These are phyloP conservation scores for Amia ocellicauda DNA, from an alignment of 2,113 vertebrate genomes.

Conservation along the genomic window DNA sequence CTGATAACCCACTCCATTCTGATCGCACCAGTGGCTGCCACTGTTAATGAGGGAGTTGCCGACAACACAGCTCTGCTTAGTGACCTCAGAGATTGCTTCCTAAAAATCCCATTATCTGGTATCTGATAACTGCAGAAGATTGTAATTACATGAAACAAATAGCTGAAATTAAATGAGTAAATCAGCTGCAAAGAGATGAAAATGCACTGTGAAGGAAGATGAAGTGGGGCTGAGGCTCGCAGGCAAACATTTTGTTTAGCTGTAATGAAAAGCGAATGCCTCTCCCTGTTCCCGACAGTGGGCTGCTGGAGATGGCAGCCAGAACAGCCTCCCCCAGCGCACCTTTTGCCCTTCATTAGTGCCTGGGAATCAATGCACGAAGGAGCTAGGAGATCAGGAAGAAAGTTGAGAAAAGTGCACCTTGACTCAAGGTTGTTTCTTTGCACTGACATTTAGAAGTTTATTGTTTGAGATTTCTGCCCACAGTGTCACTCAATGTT, in stretches of 20 bases:
- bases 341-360: background rate
- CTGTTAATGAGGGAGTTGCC: background rate
- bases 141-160: constrained; percentile 7
- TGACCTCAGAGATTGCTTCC: background rate
- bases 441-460: too few relatives aligned
- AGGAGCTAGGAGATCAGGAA: too few relatives aligned
- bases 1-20: too few relatives aligned
- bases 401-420: too few relatives aligned
- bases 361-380: too few relatives aligned
- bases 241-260: background rate
- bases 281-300: background rate
- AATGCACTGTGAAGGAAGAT: too few relatives aligned
- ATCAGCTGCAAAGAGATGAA: background rate
- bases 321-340: background rate
- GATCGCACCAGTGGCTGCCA: background rate
- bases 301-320: background rate
- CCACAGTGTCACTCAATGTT: background rate
- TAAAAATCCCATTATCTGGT: background rate
- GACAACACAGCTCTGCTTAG: background rate
- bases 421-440: too few relatives aligned
- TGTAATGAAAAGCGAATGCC: background rate
- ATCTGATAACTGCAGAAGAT: background rate
- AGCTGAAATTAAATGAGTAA: background rate
- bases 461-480: too few relatives aligned
- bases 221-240: background rate